Percentiles rank a stretch among this genome's conserved stretches.
Conservation (phyloP, 2,113 vertebrate genomes). For the Etheostoma cragini region DNA sequence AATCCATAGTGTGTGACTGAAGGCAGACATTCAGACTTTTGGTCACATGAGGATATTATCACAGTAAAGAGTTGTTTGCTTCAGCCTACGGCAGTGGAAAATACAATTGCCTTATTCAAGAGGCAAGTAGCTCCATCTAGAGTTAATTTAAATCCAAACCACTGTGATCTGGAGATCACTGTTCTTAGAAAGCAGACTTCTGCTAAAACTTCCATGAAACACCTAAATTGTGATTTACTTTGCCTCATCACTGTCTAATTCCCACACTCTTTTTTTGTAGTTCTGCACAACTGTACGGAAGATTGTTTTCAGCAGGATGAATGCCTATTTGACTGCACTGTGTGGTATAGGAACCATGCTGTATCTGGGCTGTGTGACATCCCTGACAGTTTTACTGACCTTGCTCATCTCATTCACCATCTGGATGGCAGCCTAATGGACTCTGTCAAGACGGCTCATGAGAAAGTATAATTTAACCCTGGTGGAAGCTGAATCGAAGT, state of each 20-base stretch:
- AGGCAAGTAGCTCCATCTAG: conserved; percentile 67
- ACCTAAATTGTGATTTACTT: neutral
- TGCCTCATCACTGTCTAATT: neutral
- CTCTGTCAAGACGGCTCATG: neutral
- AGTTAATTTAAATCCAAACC: conserved; percentile 22
- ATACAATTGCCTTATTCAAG: neutral
- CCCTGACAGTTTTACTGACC: conserved; percentile 58
- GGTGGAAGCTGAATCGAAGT: conserved; percentile 3
- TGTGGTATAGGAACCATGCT: conserved; percentile 65
- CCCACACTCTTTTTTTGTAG: conserved; percentile 46
- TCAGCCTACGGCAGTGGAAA: neutral
- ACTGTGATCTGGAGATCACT: neutral
- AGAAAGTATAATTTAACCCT: conserved; percentile 10
- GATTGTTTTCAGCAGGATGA: conserved; percentile 80
- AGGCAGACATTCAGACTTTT: neutral
- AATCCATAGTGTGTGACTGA: neutral
- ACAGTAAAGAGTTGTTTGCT: neutral
- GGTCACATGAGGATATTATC: neutral
- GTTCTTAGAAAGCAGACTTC: neutral
- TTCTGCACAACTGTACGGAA: conserved; percentile 84
- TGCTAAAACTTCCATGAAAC: neutral
- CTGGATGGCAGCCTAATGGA: conserved; percentile 85
- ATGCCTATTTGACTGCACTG: conserved; percentile 74
- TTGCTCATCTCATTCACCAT: conserved; percentile 82
- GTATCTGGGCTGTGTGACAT: conserved; percentile 70